Conservation (phyloP, 2,113 vertebrate species). For the Grallaria varia region DNA sequence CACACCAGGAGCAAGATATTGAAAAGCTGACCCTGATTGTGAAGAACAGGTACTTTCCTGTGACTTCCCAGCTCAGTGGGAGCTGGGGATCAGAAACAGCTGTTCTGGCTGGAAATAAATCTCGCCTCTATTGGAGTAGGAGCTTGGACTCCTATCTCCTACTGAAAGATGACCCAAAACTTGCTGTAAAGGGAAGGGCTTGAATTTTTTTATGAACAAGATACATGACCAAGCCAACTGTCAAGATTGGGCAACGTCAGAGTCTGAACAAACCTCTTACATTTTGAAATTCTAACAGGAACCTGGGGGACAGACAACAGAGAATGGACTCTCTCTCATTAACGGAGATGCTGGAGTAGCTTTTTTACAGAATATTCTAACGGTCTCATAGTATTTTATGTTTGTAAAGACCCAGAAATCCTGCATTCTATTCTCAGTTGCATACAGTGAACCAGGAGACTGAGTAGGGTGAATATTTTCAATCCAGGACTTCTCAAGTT, state of each 20-base stretch:
- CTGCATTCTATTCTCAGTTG: background rate
- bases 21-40: background rate
- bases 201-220: background rate
- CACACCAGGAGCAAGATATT: background rate
- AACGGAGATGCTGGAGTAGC: background rate
- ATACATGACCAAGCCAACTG: background rate
- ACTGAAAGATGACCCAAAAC: background rate
- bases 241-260: background rate
- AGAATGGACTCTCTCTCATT: background rate
- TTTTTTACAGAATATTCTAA: background rate
- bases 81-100: background rate
- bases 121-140: background rate
- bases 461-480: background rate
- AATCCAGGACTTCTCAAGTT: background rate
- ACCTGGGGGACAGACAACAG: background rate
- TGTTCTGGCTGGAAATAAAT: background rate
- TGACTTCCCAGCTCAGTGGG: background rate
- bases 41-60: background rate
- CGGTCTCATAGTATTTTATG: background rate
- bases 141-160: background rate
- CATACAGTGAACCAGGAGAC: background rate
- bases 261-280: background rate
- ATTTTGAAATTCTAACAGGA: background rate
- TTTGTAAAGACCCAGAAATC: background rate
- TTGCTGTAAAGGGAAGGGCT: background rate